phyloP scores from a whole-genome alignment of 1,140 invertebrate genomes.

The Temnothorax nylanderi region DNA sequence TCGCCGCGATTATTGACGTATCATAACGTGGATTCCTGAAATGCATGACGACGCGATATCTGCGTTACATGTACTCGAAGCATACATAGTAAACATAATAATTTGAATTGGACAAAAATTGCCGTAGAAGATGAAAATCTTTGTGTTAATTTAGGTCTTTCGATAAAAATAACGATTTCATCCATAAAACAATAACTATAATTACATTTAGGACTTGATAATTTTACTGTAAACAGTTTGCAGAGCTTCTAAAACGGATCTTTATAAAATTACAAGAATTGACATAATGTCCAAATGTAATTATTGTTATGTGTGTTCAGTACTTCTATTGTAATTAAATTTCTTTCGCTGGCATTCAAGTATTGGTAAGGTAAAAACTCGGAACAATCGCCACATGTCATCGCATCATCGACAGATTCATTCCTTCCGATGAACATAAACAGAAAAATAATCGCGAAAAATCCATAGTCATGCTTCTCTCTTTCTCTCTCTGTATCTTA shows the following conservation, averaged over 20 bases:
- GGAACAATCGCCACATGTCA: neutral
- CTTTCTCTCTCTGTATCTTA: constrained; percentile 22
- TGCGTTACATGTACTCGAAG: neutral
- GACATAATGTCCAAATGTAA: neutral
- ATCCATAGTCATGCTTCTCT: constrained; percentile 29
- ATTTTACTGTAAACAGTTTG: neutral
- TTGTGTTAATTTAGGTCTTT: neutral
- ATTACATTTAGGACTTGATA: neutral
- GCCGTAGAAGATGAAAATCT: neutral
- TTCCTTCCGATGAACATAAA: neutral
- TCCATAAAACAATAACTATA: neutral
- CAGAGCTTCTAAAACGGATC: neutral
- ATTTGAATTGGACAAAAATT: neutral
- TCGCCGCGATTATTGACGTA: constrained; percentile 40
- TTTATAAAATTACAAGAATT: neutral
- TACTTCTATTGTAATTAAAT: neutral
- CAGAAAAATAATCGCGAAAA: constrained; percentile 62
- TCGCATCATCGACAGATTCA: constrained; percentile 14
- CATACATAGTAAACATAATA: neutral
- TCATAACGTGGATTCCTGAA: constrained; percentile 15
- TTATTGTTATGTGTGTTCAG: neutral
- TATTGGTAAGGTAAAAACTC: neutral
- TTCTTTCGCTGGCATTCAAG: neutral
- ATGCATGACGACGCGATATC: neutral
- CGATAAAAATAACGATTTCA: neutral